Evolutionary conservation across 2,113 vertebrate genomes (phyloP).

Genomic region (Lasiurus cinereus): DNA sequence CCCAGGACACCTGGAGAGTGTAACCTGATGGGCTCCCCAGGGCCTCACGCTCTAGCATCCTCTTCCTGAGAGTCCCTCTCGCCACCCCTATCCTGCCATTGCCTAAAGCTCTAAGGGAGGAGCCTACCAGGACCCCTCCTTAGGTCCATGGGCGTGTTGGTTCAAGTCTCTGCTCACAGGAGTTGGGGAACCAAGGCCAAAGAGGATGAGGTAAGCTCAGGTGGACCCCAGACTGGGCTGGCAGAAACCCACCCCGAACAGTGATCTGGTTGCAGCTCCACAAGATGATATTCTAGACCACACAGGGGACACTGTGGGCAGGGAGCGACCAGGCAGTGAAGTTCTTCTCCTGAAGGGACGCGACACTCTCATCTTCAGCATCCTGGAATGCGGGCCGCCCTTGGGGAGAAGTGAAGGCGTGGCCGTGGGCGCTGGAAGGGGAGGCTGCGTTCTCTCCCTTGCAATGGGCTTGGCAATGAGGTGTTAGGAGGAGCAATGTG

Average conservation of each 20-base stretch:
- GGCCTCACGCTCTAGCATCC: no score
- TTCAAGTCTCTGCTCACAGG: neutral
- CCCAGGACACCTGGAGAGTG: neutral
- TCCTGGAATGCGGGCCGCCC: neutral
- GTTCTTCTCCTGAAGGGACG: neutral
- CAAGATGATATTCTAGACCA: neutral
- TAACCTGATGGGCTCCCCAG: neutral
- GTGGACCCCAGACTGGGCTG: neutral
- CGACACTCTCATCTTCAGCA: neutral
- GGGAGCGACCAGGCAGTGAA: no score
- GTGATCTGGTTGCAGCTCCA: neutral
- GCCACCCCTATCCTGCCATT: no score
- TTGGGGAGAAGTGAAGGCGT: neutral
- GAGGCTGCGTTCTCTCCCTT: neutral
- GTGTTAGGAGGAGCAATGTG: neutral
- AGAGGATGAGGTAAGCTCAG: neutral
- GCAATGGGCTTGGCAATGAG: neutral
- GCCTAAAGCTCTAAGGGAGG: neutral
- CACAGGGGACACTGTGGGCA: neutral
- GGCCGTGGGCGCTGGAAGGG: neutral
- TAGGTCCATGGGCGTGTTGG: neutral
- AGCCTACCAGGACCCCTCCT: neutral
- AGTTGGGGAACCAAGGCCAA: neutral
- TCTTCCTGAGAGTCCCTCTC: neutral
- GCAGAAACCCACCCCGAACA: fast-evolving